Evolutionary conservation across 2,888 invertebrate species (phyloP), one percentile per base, ranked within the genome.

Genomic region (Dexiosoma caninum): DNA sequence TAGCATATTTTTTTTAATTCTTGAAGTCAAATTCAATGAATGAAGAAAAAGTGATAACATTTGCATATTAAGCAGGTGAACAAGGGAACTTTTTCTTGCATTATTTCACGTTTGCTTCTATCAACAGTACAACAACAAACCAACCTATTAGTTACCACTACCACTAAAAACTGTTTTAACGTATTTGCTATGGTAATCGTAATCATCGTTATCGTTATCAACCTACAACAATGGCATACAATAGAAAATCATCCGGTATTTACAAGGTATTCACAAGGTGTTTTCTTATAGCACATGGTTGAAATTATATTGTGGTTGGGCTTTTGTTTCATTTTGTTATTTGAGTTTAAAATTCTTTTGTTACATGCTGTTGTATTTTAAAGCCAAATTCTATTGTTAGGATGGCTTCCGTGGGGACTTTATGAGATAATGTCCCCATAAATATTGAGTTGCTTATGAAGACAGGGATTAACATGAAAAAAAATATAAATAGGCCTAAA

Each of bases 61-160:
- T 77, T 46, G 62, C 62, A 62, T 70, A 77, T 62, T 69, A 60
- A 69, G 44, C 32, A n/a, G 7, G 40, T 8, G 6, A 51, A 51
- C 21, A 37, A 30, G 3, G 44, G 16, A 16, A 21, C 42, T 57
- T 66, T 21, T 30, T 7, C 27, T 40, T 21, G 23, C 49, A 49
- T 49, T 62, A 55, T 62, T 69, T 70, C 37, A 55, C 40, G 37
- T 62, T 77, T n/a, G n/a, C 23, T 30, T 21, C 62, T 46, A 77
- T 46, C 69, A 70, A 21, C 59, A 32, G 19, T 23, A 16, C 46
- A 51, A 21, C 23, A 69, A 32, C 57, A 69, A 49, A 23, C 16
- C 59, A 69, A 60, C 40, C 53, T 46, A 37, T 37, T 59, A 27
- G 35, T 12, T 30, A n/a, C 12, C n/a, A 55, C 44, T 21, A 23